Base-by-base conservation (phyloP, 2,113 vertebrate species). In the Nannospalax galili region DNA sequence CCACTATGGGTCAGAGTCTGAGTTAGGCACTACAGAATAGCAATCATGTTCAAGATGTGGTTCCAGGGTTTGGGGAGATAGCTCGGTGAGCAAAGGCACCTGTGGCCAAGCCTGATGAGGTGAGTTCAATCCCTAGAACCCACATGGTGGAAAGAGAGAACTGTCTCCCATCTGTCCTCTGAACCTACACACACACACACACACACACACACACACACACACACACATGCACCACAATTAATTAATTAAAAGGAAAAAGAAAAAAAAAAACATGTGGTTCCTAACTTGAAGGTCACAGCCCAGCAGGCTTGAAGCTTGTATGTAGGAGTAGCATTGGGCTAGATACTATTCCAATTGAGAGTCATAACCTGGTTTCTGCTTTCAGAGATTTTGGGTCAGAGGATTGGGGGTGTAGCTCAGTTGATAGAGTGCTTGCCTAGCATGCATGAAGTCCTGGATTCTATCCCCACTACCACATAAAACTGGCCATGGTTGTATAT, bases 11-110 rank as follows among this genome's bases (percentile, higher is more conserved):
- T n/a, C 64, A 82, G 58, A 65, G 67, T 92, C 28, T 84, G 88
- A 96, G 69, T 67, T 90, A 86, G 48, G 79, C 42, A 75, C 52
- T 77, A 90, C 64, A 26, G 22, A 96, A 93, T 72, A 82, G 84
- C 37, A 88, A 42, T 62, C 74, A 92, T 64, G 37, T 80, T 86
- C 30, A 52, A 96, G 24, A 69, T 15, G 42, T 32, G 75, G 24
- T 90, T 79, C 64, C 32, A 20, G 65, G 60, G 52, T 28, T 52
- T 35, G 24, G 78, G 52, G 40, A 67, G 81, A 67, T 32, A 60
- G 32, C 62, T 64, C 28, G 45, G 81, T 65, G 65, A 65, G 65
- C 32, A 32, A 52, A 52, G 48, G 48, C 11, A 11, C 6, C 48
- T 52, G 48, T 28, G 28, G 42, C 45, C 62, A 84, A 67, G 40